Conservation (phyloP, 1,140 invertebrate species). For the Formica exsecta region DNA sequence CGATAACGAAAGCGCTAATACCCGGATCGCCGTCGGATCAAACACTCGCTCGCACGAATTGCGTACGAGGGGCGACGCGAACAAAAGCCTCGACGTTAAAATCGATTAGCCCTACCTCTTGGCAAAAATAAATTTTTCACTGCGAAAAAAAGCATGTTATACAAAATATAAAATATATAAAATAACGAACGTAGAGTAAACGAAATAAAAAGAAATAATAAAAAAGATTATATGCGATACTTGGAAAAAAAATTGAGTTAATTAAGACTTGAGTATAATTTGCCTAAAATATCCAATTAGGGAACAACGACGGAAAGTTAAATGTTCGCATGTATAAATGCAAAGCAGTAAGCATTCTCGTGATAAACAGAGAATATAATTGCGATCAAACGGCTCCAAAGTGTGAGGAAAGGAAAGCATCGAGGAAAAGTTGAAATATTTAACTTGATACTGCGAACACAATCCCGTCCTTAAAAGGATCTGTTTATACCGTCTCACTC, state of each 20-base stretch:
- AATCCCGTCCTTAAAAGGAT: not conserved
- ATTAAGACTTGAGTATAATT: too few relatives aligned
- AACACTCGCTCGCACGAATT: constrained; percentile 75
- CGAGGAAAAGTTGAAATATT: constrained; percentile 47
- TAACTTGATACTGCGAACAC: not conserved
- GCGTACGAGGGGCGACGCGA: not conserved
- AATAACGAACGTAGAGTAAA: not conserved
- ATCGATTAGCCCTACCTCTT: constrained; percentile 18
- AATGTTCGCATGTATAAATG: not conserved
- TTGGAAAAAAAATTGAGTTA: not conserved
- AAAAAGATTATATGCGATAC: not conserved
- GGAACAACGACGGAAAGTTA: not conserved
- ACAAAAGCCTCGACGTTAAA: constrained; percentile 1
- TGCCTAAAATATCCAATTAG: too few relatives aligned
- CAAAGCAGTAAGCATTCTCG: not conserved
- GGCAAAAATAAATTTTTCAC: not conserved
- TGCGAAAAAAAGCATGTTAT: not conserved
- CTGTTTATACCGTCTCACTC: constrained; percentile 24
- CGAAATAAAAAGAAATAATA: not conserved
- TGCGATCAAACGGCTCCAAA: not conserved
- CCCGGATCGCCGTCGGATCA: constrained; percentile 62
- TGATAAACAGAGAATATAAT: not conserved
- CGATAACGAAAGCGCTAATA: constrained; percentile 57
- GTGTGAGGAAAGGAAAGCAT: not conserved
- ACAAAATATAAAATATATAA: not conserved